Conservation (phyloP, 2,113 vertebrate genomes). For the Labeo catla region DNA sequence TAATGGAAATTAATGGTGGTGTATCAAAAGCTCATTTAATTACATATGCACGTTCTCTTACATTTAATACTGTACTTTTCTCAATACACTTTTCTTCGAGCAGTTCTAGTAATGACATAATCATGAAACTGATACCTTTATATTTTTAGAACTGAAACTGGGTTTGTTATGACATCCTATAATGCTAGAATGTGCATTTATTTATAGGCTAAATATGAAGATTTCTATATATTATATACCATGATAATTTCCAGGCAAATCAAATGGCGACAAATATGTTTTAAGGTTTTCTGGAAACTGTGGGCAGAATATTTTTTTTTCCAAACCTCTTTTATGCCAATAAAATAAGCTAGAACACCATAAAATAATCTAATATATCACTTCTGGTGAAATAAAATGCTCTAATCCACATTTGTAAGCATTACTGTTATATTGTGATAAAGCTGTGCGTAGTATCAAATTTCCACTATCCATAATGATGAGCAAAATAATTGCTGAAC, state of each 20-base stretch:
- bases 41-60: neutral
- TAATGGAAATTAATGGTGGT: neutral
- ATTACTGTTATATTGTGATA: neutral
- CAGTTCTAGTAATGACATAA: neutral
- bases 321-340: neutral
- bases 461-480: neutral
- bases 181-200: neutral
- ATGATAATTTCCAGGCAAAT: neutral
- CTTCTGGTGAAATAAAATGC: neutral
- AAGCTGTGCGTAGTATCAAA: neutral
- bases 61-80: neutral
- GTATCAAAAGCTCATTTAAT: neutral
- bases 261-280: neutral
- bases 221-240: neutral
- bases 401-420: conserved; percentile 5
- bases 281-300: neutral
- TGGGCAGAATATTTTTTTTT: neutral
- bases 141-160: neutral
- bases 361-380: neutral
- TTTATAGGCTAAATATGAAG: neutral
- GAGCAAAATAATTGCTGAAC: neutral
- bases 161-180: neutral
- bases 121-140: neutral
- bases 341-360: neutral
- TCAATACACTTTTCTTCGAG: neutral